These are phyloP conservation scores for Neostethus bicornis DNA, from an alignment of 2,797 vertebrate genomes.

Conservation along the genomic window DNA sequence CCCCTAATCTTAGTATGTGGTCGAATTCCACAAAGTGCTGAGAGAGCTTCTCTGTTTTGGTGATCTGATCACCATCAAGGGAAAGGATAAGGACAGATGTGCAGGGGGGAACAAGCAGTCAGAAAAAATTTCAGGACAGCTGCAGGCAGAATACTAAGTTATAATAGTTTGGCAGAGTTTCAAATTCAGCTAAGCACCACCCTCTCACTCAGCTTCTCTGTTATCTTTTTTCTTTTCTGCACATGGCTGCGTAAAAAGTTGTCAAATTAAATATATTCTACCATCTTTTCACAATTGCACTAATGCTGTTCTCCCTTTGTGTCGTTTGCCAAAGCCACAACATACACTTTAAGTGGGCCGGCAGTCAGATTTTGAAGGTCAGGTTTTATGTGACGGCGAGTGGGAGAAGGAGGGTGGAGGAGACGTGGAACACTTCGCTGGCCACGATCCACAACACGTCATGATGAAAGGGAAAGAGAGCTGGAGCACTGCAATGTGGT, in stretches of 20 bases:
- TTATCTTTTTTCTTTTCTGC: conserved; percentile 13
- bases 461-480: conserved; percentile 38
- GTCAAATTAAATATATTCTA: conserved; percentile 17
- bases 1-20: conserved; percentile 53
- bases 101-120: conserved; percentile 40
- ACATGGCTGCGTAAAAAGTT: conserved; percentile 6
- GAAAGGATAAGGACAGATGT: conserved; percentile 66
- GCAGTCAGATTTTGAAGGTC: conserved; percentile 59
- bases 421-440: conserved; percentile 41
- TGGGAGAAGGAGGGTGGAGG: conserved; percentile 20
- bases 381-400: conserved; percentile 58
- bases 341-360: conserved; percentile 40
- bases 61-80: conserved; percentile 58
- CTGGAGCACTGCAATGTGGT: conserved; percentile 14
- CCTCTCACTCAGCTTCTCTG: conserved; percentile 36
- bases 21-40: conserved; percentile 35
- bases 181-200: conserved; percentile 54
- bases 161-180: conserved; percentile 67
- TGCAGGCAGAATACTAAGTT: conserved; percentile 65
- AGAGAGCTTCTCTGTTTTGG: conserved; percentile 54
- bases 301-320: conserved; percentile 23
- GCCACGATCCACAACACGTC: conserved; percentile 30
- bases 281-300: conserved; percentile 14
- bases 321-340: conserved; percentile 53
- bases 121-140: conserved; percentile 68